Percentiles rank a stretch among this genome's conserved stretches.
Conservation (phyloP, 2,888 invertebrate species). For the Cryptus viduatorius region DNA sequence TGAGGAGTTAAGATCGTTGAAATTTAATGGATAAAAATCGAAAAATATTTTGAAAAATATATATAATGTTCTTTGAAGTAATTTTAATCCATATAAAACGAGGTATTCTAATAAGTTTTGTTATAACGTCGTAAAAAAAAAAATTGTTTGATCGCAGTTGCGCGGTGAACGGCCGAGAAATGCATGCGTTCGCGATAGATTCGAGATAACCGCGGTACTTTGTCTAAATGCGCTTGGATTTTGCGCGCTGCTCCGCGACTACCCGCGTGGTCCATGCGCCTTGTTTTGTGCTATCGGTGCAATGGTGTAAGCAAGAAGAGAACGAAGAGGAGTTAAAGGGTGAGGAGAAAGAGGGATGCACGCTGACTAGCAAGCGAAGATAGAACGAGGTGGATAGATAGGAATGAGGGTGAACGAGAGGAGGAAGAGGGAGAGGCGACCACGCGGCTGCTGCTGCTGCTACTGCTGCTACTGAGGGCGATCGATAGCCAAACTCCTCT, state of each 20-base stretch:
- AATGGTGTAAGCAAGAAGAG: constrained; percentile 69
- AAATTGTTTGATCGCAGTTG: background rate
- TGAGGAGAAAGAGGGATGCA: constrained; percentile 67
- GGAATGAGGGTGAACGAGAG: constrained; percentile 73
- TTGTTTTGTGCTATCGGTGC: constrained; percentile 71
- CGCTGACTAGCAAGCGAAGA: constrained; percentile 61
- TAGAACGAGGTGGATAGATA: constrained; percentile 71
- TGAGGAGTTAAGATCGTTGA: too few species aligned
- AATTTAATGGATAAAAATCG: too few species aligned
- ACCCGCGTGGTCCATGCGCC: constrained; percentile 72
- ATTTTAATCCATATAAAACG: too few species aligned
- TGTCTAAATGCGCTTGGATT: constrained; percentile 62
- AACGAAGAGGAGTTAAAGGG: constrained; percentile 36
- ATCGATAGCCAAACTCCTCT: constrained; percentile 84
- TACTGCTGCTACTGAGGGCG: constrained; percentile 73
- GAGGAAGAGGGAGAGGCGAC: constrained; percentile 77
- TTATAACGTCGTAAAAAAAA: constrained; percentile 26
- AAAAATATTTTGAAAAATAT: too few species aligned
- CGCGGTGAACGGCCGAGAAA: constrained; percentile 5
- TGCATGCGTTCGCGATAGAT: constrained; percentile 14
- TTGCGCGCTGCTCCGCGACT: constrained; percentile 65
- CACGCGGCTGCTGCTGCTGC: constrained; percentile 74
- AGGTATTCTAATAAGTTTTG: background rate
- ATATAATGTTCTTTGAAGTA: too few species aligned
- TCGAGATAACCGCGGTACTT: constrained; percentile 24